Percentiles rank a stretch among this genome's conserved stretches.
These are phyloP conservation scores for Caloenas nicobarica DNA, from an alignment of 2,113 vertebrate species.

Conservation along the genomic window DNA sequence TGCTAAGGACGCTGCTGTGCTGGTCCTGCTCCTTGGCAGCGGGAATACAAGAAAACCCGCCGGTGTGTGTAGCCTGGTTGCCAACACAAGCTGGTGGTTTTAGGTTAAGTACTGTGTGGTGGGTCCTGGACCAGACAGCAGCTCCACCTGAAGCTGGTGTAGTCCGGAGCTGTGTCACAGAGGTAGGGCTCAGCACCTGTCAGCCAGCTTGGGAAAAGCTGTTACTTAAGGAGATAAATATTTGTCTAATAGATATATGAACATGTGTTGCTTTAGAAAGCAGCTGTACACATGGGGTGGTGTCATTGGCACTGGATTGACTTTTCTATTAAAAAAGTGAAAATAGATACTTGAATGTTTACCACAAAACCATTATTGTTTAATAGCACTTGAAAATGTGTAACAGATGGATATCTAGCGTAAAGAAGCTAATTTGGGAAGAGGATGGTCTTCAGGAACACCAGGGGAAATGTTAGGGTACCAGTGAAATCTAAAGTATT, in stretches of 20 bases:
- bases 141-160: rapidly evolving
- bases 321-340: neutral
- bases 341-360: neutral
- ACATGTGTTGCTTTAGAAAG: neutral
- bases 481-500: neutral
- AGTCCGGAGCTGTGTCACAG: neutral
- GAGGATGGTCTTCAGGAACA: neutral
- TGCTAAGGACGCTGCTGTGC: neutral
- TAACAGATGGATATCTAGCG: neutral
- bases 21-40: neutral
- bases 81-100: neutral
- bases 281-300: rapidly evolving
- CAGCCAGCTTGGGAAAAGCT: neutral
- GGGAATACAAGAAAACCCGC: neutral
- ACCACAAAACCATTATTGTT: neutral
- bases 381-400: neutral
- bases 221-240: neutral
- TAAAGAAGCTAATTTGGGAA: neutral
- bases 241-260: rapidly evolving
- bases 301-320: neutral
- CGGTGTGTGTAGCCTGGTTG: rapidly evolving
- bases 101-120: rapidly evolving
- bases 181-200: neutral
- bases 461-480: neutral
- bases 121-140: neutral